Percentiles rank a stretch among this genome's conserved stretches.
Evolutionary conservation across 2,888 invertebrate species (phyloP).

Genomic region (Leucania comma): DNA sequence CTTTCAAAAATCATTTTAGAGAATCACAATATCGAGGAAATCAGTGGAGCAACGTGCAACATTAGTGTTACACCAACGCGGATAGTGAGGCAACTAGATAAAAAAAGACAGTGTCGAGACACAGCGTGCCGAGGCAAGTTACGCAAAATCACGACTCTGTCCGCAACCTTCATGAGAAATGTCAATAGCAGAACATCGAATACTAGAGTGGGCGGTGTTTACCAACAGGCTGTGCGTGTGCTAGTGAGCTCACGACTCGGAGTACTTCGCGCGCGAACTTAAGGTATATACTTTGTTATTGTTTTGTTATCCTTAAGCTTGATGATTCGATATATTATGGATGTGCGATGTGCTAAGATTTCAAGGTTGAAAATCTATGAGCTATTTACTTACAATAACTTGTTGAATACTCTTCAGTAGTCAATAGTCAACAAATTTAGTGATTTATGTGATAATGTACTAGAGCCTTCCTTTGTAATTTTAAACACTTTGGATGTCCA

Average conservation of each 20-base stretch:
- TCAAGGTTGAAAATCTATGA: constrained; percentile 20
- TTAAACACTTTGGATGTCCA: not conserved
- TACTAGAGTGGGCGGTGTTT: constrained; percentile 74
- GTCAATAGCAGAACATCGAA: constrained; percentile 86
- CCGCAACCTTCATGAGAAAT: constrained; percentile 87
- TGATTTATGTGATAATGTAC: not conserved
- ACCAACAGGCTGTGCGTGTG: constrained; percentile 71
- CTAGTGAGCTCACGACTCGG: constrained; percentile 47
- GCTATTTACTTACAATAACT: constrained; percentile 31
- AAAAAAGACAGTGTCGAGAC: constrained; percentile 80
- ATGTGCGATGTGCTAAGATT: constrained; percentile 23
- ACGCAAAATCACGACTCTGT: constrained; percentile 88
- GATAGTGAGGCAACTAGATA: constrained; percentile 78
- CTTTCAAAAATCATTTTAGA: constrained; percentile 71
- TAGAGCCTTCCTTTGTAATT: not conserved
- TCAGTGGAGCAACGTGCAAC: constrained; percentile 65
- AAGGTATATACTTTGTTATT: constrained; percentile 53
- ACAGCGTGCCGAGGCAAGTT: constrained; percentile 80
- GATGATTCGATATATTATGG: constrained; percentile 14
- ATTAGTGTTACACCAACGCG: constrained; percentile 75
- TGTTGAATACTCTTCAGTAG: not conserved
- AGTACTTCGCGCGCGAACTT: constrained; percentile 43
- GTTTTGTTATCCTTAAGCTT: constrained; percentile 48
- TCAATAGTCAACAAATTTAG: not conserved
- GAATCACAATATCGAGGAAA: constrained; percentile 53